Conservation (phyloP, 2,888 invertebrate species). For the Parnassius orleans region DNA sequence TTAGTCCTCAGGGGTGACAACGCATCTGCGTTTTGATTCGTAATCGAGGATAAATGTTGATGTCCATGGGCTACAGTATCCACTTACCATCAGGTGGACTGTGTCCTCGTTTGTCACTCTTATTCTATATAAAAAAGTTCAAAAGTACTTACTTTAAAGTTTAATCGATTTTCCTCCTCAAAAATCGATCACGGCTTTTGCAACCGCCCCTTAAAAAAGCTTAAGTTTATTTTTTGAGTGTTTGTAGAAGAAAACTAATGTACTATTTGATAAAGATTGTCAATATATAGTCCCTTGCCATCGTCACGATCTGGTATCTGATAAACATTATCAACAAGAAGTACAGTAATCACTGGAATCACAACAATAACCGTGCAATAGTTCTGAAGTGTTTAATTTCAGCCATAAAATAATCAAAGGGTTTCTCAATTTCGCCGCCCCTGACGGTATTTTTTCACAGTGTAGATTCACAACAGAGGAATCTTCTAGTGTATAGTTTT, state of each 20-base stretch:
- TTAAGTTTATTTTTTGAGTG: neutral
- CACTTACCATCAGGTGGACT: too few species aligned
- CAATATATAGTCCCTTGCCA: conserved; percentile 22
- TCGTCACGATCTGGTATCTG: conserved; percentile 6
- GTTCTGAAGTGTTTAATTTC: conserved; percentile 22
- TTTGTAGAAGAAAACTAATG: conserved; percentile 8
- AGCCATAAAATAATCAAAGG: conserved; percentile 31
- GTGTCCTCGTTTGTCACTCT: too few species aligned
- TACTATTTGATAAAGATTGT: neutral
- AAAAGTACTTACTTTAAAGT: conserved; percentile 2
- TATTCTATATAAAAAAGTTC: too few species aligned
- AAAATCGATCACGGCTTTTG: neutral
- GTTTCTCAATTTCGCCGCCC: conserved; percentile 28
- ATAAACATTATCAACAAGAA: conserved; percentile 20
- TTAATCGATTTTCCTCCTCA: conserved; percentile 6
- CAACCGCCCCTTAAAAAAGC: neutral
- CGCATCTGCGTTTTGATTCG: too few species aligned
- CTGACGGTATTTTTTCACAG: conserved; percentile 11
- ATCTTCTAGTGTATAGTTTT: neutral
- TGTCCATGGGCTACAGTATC: too few species aligned
- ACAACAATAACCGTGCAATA: conserved; percentile 13
- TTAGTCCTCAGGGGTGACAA: too few species aligned
- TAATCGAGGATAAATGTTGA: too few species aligned
- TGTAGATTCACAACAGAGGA: conserved; percentile 7
- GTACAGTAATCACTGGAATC: conserved; percentile 18